A percentile compares a stretch with the other conserved stretches of the same genome.
Evolutionary conservation across 2,888 invertebrate genomes (phyloP).

Genomic region (Branchinecta sandiegonensis): DNA sequence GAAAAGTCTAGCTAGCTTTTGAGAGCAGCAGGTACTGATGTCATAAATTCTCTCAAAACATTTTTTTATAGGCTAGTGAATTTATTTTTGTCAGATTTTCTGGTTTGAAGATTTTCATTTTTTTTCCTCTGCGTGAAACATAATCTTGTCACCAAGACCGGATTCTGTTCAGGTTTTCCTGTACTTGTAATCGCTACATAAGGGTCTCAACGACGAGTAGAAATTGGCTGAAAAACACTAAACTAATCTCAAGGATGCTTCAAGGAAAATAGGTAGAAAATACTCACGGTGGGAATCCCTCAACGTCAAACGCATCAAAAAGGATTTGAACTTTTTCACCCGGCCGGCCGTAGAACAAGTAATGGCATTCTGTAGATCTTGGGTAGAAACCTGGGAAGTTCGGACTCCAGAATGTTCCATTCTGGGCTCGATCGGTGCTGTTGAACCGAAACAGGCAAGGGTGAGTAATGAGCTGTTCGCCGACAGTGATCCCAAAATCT

Average conservation of each 20-base stretch:
- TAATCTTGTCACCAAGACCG: no score
- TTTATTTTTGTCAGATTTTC: no score
- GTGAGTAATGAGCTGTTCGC: constrained; percentile 53
- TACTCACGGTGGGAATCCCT: constrained; percentile 83
- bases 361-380: constrained; percentile 75
- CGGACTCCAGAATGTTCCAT: constrained; percentile 70
- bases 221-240: not conserved
- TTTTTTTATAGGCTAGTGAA: no score
- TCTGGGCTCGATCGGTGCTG: constrained; percentile 53
- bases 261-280: not conserved
- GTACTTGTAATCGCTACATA: no score
- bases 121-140: no score
- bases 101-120: no score
- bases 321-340: constrained; percentile 65
- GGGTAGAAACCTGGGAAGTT: constrained; percentile 84
- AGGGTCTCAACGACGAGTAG: no score
- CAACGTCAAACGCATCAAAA: constrained; percentile 83
- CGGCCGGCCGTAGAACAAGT: constrained; percentile 66
- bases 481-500: constrained; percentile 80
- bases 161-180: no score
- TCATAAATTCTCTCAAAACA: no score
- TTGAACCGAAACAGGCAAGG: constrained; percentile 80
- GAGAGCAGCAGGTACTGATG: no score
- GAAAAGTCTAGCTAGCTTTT: no score
- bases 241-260: not conserved